phyloP scores from a whole-genome alignment of 2,797 vertebrate genomes.

The Fundulus diaphanus region DNA sequence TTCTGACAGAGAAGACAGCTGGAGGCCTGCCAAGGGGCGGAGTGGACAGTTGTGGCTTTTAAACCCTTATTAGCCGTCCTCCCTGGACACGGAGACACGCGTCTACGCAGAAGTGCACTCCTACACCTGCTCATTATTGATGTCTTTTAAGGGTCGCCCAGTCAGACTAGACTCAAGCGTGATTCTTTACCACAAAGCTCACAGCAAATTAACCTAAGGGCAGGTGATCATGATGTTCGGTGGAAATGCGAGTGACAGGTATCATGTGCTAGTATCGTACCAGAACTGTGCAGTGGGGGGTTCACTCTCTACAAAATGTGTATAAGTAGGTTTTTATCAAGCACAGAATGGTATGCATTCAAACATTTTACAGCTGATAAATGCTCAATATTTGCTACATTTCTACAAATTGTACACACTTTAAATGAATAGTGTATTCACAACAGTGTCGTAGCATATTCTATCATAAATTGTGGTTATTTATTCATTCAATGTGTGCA shows the following conservation, averaged over 20 bases:
- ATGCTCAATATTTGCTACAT: background rate
- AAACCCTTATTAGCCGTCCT: constrained; percentile 86
- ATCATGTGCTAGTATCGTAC: constrained; percentile 36
- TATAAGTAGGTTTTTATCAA: background rate
- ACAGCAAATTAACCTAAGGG: constrained; percentile 74
- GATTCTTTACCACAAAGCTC: constrained; percentile 75
- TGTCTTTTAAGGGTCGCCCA: constrained; percentile 77
- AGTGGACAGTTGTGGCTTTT: constrained; percentile 88
- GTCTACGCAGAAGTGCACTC: constrained; percentile 78
- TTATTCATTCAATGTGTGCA: background rate
- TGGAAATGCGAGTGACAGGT: constrained; percentile 34
- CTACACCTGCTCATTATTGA: constrained; percentile 86
- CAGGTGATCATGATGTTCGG: constrained; percentile 67
- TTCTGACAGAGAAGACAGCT: constrained; percentile 80
- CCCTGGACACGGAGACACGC: constrained; percentile 78
- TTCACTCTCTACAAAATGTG: constrained; percentile 4
- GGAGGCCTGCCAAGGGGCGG: constrained; percentile 80
- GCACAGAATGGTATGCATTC: background rate
- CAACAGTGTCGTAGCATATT: background rate
- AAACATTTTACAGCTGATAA: background rate
- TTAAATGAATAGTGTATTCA: background rate
- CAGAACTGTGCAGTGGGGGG: constrained; percentile 23
- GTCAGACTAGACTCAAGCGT: constrained; percentile 52
- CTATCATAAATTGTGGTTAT: background rate
- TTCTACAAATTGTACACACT: background rate